Evolutionary conservation across 2,888 invertebrate species (phyloP).

Genomic region (Magallana nippona): DNA sequence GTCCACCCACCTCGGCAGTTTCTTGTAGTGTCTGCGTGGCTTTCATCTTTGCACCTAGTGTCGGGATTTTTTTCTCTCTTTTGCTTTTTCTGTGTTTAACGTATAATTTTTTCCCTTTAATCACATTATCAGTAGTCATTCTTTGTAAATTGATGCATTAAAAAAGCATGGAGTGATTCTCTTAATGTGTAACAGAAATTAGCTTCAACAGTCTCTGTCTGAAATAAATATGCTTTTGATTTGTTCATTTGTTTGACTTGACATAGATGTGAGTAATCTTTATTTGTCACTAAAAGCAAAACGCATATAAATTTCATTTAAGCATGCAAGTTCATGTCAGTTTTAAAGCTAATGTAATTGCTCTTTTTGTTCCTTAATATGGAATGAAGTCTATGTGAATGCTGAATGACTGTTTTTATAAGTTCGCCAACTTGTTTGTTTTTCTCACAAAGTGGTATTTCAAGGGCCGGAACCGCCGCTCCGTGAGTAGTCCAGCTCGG

Average conservation of each 20-base stretch:
- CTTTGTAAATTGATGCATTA: background rate
- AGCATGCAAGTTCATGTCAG: constrained; percentile 9
- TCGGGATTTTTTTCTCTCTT: constrained; percentile 1
- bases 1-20: constrained; percentile 22
- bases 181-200: background rate
- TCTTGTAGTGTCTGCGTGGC: constrained; percentile 17
- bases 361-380: constrained; percentile 30
- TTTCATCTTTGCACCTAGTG: constrained; percentile 1
- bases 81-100: constrained; percentile 17
- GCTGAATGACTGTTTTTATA: constrained; percentile 25
- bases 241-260: background rate
- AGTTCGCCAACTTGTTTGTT: constrained; percentile 37
- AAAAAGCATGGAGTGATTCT: background rate
- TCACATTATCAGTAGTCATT: background rate
- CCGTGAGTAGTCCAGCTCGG: constrained; percentile 48
- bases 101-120: background rate
- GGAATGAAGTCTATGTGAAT: constrained; percentile 26
- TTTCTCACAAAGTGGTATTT: constrained; percentile 46
- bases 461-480: constrained; percentile 51
- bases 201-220: background rate
- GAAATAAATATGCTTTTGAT: background rate
- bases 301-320: background rate
- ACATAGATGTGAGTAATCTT: background rate
- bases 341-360: constrained; percentile 3
- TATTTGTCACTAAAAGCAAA: background rate